Base-by-base conservation (phyloP, 2,888 invertebrate genomes). In the Lingula anatina region DNA sequence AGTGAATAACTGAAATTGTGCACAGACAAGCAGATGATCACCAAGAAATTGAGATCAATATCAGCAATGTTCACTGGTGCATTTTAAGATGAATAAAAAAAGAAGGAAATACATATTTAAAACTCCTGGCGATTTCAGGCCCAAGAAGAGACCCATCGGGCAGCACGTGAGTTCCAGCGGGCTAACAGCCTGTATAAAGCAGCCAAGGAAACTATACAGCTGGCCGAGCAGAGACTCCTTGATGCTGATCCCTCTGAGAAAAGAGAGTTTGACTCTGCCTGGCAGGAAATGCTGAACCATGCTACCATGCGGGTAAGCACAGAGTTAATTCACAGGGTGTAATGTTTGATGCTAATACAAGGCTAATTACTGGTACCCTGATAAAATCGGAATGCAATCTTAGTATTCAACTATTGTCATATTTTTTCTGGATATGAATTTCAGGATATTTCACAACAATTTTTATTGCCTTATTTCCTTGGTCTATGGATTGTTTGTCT, bases 241-340 rank as follows among this genome's bases (percentile, higher is more conserved):
- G 65, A 66, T 44, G 60, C 62, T 25, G 59, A 53, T 31, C 53
- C 56, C 12, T 84, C 87, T 64, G 87, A 88, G n/a, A 64, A 69
- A 75, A 86, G 88, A 84, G 89, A 90, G 76, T 92, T 95, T 76
- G 93, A 94, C 79, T 89, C 88, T 79, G 92, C 93, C 63, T 94
- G 94, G 94, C 95, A 95, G 79, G 95, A 95, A 79, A 91, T 92
- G 84, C 83, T 95, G 55, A 95, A 94, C 80, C 91, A 93, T 82
- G 93, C 93, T 56, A 93, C 92, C 53, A 87, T 90, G 71, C 90
- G 92, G 84, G 89, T 89, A 60, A 70, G 71, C 43, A 44, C 23
- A 2, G 5, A 23, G 20, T 15, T 5, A 3, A 20, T n/a, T 0
- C 41, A 9, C 7, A 28, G 15, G 7, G 18, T 15, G 31, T 7